Conservation (phyloP, 2,797 vertebrate species). For the Neosilurus mollespiculum region DNA sequence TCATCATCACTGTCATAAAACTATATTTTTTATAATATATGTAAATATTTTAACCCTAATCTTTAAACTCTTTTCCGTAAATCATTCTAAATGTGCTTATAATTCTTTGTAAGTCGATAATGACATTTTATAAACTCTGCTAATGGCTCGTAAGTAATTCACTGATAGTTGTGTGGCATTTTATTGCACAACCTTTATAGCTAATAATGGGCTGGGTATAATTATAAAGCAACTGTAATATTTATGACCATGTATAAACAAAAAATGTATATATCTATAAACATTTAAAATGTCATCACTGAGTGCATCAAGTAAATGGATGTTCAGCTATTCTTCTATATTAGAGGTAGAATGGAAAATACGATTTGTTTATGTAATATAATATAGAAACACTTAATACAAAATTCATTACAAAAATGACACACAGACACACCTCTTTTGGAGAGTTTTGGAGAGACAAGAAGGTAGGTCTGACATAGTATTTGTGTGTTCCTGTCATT, state of each 20-base stretch:
- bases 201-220: neutral
- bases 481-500: neutral
- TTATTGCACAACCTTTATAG: neutral
- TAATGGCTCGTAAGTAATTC: neutral
- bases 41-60: neutral
- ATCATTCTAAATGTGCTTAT: neutral
- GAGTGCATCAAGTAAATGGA: neutral
- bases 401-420: neutral
- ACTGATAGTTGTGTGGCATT: neutral
- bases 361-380: neutral
- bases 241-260: neutral
- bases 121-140: neutral
- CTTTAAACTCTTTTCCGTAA: neutral
- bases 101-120: neutral
- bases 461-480: neutral
- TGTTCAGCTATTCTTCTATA: neutral
- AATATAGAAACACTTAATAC: neutral
- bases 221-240: neutral
- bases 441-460: neutral
- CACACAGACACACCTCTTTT: too few species aligned
- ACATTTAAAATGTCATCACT: neutral
- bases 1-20: neutral
- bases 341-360: neutral
- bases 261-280: neutral
- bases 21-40: neutral